Conservation (phyloP, 2,888 invertebrate species). For the Temnothorax unifasciatus region DNA sequence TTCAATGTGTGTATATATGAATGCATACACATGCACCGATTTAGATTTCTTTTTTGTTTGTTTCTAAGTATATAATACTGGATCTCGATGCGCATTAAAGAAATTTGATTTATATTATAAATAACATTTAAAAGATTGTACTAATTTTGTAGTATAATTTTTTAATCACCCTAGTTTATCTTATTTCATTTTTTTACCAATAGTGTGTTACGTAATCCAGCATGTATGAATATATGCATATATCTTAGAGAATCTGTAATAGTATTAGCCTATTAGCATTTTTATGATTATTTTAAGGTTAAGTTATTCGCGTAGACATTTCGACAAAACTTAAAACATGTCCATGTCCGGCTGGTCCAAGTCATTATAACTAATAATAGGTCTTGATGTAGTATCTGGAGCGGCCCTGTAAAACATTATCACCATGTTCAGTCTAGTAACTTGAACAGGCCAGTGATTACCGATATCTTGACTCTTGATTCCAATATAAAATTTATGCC, state of each 20-base stretch:
- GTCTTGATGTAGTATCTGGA: conserved; percentile 88
- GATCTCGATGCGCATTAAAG: conserved; percentile 52
- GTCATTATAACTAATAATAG: conserved; percentile 95
- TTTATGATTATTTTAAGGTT: conserved; percentile 55
- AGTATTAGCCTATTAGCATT: background rate
- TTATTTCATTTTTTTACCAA: conserved; percentile 11
- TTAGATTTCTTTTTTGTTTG: conserved; percentile 2
- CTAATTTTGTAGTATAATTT: conserved; percentile 72
- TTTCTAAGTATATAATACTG: background rate
- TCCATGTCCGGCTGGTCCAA: conserved; percentile 95
- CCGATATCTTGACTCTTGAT: conserved; percentile 10
- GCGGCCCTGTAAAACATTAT: conserved; percentile 82
- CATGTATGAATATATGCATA: background rate
- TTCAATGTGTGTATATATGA: background rate
- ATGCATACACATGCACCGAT: background rate
- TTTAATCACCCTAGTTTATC: background rate
- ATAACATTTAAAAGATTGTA: conserved; percentile 52
- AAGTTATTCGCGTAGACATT: conserved; percentile 50
- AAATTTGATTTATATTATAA: conserved; percentile 15
- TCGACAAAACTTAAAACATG: conserved; percentile 88
- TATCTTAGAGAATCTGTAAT: conserved; percentile 51
- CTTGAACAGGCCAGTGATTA: background rate
- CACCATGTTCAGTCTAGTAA: conserved; percentile 66
- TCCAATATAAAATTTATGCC: background rate
- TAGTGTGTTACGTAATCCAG: conserved; percentile 64